Conservation (phyloP, 2,113 vertebrate species). For the Vulpes lagopus region DNA sequence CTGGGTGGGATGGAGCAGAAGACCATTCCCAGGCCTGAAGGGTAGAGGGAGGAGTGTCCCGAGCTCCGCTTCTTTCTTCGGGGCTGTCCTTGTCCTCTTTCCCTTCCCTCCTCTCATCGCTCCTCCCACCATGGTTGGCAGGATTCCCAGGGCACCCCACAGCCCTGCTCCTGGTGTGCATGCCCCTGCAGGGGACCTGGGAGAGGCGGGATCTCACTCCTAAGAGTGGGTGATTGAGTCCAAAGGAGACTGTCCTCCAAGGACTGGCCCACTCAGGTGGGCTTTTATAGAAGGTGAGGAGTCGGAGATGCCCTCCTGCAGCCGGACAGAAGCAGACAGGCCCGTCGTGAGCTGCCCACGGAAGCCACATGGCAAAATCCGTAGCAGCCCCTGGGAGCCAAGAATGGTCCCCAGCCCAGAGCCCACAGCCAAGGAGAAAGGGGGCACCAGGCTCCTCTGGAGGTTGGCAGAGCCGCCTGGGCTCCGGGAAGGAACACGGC, state of each 20-base stretch:
- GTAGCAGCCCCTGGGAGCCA: background rate
- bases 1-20: background rate
- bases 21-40: background rate
- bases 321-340: background rate
- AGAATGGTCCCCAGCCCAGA: no score
- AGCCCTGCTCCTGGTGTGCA: background rate
- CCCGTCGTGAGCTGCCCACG: background rate
- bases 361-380: background rate
- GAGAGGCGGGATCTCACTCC: background rate
- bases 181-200: background rate
- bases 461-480: background rate
- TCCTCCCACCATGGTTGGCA: background rate
- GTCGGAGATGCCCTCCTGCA: background rate
- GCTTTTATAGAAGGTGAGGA: background rate
- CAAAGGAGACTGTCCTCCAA: no score
- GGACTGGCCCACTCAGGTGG: background rate
- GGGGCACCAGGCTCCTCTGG: fast-evolving
- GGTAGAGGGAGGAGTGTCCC: background rate
- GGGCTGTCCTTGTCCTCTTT: background rate
- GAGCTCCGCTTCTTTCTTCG: background rate
- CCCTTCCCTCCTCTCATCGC: background rate
- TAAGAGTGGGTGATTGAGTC: fast-evolving
- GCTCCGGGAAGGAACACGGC: background rate
- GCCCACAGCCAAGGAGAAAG: background rate
- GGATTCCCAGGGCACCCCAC: background rate